A percentile compares a stretch with the other conserved stretches of the same genome.
phyloP scores from a whole-genome alignment of 2,888 invertebrate genomes.

The Branchipolynoe longqiensis region DNA sequence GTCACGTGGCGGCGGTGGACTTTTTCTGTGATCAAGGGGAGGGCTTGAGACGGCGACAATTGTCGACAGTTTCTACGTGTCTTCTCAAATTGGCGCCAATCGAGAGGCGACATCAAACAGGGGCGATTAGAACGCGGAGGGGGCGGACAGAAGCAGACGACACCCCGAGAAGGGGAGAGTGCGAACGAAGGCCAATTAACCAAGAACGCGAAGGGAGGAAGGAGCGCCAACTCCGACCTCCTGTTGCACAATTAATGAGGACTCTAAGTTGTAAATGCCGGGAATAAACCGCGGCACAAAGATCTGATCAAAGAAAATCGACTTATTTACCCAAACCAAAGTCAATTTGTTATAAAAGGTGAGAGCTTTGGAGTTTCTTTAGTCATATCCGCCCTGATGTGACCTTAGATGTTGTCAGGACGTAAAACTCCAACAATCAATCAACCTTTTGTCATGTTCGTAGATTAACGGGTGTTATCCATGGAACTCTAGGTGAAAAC shows the following conservation, averaged over 20 bases:
- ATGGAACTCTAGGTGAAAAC: no score
- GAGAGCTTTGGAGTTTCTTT: no score
- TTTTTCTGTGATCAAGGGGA: constrained; percentile 12
- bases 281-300: no score
- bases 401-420: no score
- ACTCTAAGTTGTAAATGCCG: constrained; percentile 25
- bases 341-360: no score
- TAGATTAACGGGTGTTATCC: no score
- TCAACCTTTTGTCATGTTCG: no score
- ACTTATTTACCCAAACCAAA: no score
- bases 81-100: not conserved
- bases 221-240: not conserved
- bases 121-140: not conserved
- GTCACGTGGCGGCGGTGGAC: constrained; percentile 27
- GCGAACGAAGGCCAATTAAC: not conserved
- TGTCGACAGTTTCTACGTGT: constrained; percentile 24
- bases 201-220: not conserved
- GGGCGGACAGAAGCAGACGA: not conserved
- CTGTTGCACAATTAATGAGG: constrained; percentile 14
- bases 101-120: not conserved
- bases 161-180: not conserved
- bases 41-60: constrained; percentile 23
- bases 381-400: no score
- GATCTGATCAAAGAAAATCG: no score
- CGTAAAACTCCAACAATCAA: no score